phyloP scores from a whole-genome alignment of 2,113 vertebrate species.

The Megaleporinus macrocephalus region DNA sequence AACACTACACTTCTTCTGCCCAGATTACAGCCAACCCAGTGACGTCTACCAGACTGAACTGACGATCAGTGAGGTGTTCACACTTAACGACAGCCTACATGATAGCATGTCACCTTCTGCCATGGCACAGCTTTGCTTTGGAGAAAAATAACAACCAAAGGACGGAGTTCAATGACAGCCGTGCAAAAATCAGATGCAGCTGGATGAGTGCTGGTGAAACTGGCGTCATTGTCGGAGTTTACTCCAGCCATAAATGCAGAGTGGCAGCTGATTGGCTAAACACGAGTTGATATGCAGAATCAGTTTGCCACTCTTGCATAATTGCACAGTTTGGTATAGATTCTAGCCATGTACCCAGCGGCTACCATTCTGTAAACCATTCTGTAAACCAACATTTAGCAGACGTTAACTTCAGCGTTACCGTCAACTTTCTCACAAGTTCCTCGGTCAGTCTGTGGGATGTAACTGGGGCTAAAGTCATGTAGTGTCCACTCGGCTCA shows the following conservation, averaged over 20 bases:
- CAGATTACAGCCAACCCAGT: background rate
- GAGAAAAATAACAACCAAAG: background rate
- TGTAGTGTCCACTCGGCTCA: background rate
- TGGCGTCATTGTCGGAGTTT: background rate
- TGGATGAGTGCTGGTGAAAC: background rate
- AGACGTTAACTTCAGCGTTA: background rate
- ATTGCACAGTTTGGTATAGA: background rate
- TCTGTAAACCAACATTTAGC: background rate
- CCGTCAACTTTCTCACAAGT: background rate
- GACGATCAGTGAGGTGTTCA: background rate
- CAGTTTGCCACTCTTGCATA: constrained; percentile 2
- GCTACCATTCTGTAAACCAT: background rate
- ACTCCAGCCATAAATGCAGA: background rate
- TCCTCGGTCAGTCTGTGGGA: constrained; percentile 43
- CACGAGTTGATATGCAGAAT: background rate
- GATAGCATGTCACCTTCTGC: too few species aligned
- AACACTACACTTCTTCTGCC: constrained; percentile 3
- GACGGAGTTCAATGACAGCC: background rate
- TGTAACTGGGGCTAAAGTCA: background rate
- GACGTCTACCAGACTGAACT: background rate
- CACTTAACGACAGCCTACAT: background rate
- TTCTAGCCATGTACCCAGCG: background rate
- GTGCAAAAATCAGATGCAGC: background rate
- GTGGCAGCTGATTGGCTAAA: background rate
- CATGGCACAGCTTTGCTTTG: background rate